Evolutionary conservation across 2,888 invertebrate genomes (phyloP), one percentile per base, ranked within the genome.

Genomic region (Nephrocerus scutellatus): DNA sequence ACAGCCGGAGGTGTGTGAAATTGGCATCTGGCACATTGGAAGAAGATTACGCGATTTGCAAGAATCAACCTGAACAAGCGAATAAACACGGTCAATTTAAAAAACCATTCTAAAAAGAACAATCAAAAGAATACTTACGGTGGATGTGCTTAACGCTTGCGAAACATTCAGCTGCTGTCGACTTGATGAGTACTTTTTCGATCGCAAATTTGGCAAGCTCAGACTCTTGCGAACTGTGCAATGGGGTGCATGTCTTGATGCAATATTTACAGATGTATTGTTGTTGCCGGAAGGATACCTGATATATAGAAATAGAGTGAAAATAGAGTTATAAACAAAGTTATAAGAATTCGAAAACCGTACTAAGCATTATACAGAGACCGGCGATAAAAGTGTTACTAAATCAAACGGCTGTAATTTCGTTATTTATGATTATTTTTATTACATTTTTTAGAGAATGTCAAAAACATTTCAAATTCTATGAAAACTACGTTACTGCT

Each of bases 241-340:
- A 62, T 61, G 74, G 62, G 55, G 58, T 36, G 66, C 57, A 47
- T 78, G 75, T 51, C 76, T 70, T 7, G 14, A 23, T 9, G 53
- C 46, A 46, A 73, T 72, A 49, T 72, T 72, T 60, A 74, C 74
- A 36, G 59, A 56, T 36, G 64, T 62, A 50, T 82, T 82, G 59
- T 83, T 82, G 53, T 81, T 80, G 50, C 83, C 85, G 40, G 84
- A 84, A 36, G 84, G 84, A 70, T 84, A 84, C 60, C 84, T 79
- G 60, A n/a, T n/a, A n/a, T n/a, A n/a, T n/a, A n/a, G n/a, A n/a
- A n/a, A n/a, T n/a, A n/a, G n/a, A n/a, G n/a, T n/a, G n/a, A n/a
- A n/a, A n/a, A n/a, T n/a, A n/a, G n/a, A n/a, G n/a, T n/a, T n/a
- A n/a, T n/a, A n/a, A n/a, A n/a, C n/a, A n/a, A n/a, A n/a, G n/a